Evolutionary conservation across 2,888 invertebrate species (phyloP), one percentile per base, ranked within the genome.

Genomic region (Drosophila algonquin): DNA sequence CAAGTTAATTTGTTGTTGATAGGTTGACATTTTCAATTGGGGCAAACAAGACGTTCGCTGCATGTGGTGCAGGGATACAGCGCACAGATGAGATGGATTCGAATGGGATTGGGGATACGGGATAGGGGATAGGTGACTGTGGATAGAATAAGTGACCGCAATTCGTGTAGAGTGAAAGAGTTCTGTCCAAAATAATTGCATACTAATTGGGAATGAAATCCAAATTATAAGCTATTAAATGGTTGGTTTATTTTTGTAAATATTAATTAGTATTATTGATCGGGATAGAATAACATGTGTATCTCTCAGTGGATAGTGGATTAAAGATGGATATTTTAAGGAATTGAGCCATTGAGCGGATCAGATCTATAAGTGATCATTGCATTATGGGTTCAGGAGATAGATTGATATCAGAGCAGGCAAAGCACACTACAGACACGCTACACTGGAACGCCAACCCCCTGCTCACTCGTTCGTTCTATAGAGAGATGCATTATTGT

Each of bases 1-100:
- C 81, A 85, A 82, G 88, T 88, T 86, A 87, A 83, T 88, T 88
- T 83, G 82, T 78, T 87, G 82, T 82, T 88, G 86, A 83, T 88
- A 82, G 83, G 73, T 87, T 87, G 82, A 82, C 82, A 80, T 87
- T 76, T 85, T 80, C 80, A 83, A 83, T 87, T 83, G 82, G 86
- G 86, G 63, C 85, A 81, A 79, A 77, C 83, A 64, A 68, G 74
- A 75, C 73, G 51, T 58, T 73, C 87, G 61, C 82, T 45, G 85
- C 87, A 87, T 76, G 87, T 69, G 85, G 79, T 70, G 79, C 74
- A 69, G 75, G 63, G 68, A 64, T 76, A 56, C 50, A 55, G 51
- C 61, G 56, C 64, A 59, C 12, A 70, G 72, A 70, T 52, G 70
- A 71, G 32, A 70, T 69, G 47, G 53, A 62, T 58, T 62, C 55